Evolutionary conservation across 2,888 invertebrate species (phyloP).

Genomic region (Fragum sueziense): DNA sequence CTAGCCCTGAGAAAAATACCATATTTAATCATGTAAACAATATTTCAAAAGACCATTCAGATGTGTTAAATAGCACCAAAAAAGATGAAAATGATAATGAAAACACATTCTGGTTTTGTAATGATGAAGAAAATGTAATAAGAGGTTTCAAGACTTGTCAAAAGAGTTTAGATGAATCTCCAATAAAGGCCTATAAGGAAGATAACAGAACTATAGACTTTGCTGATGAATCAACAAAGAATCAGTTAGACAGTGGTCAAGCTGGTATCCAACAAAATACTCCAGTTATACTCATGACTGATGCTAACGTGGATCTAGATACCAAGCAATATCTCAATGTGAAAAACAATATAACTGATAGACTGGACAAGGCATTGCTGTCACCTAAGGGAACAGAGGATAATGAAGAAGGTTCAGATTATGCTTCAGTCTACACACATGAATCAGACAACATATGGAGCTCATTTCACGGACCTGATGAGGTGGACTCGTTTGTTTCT

Average conservation of each 20-base stretch:
- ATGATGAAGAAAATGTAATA: not conserved
- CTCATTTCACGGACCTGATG: not conserved
- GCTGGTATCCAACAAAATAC: not conserved
- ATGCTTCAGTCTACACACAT: conserved; percentile 6
- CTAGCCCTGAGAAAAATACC: not conserved
- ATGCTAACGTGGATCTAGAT: not conserved
- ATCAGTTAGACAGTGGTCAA: not conserved
- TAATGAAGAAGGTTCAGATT: conserved; percentile 3
- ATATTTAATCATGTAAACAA: not conserved
- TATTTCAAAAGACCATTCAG: not conserved
- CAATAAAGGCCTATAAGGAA: not conserved
- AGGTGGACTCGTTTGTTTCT: not conserved
- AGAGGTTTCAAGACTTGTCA: not conserved
- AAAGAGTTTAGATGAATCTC: not conserved
- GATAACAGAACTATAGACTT: not conserved
- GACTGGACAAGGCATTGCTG: not conserved
- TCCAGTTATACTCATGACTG: not conserved
- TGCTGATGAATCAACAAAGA: not conserved
- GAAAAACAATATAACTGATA: not conserved
- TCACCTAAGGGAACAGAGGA: not conserved
- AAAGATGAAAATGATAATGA: not conserved
- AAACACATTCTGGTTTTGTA: not conserved
- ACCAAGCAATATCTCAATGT: not conserved
- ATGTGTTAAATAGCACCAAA: not conserved
- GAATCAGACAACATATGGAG: not conserved